Conservation (phyloP, 2,113 vertebrate species). For the Galeopterus variegatus region DNA sequence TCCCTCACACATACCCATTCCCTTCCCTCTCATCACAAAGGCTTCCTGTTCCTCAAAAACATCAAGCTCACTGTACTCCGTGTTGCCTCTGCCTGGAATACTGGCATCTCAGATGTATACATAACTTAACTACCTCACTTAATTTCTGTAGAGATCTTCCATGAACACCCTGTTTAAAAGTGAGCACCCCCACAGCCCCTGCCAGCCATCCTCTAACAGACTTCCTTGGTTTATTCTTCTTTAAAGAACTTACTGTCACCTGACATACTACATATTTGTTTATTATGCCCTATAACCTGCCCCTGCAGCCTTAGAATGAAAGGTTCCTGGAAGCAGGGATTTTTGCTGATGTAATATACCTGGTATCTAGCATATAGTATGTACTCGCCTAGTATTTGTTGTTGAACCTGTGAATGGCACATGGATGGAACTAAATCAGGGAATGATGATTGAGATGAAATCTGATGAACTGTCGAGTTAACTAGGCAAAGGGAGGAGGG, state of each 20-base stretch:
- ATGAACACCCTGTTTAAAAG: slow-evolving; percentile 18
- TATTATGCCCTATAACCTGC: neutral
- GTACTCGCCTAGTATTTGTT: neutral
- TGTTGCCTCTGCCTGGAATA: neutral
- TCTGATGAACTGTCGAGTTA: neutral
- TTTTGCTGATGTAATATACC: neutral
- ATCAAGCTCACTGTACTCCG: neutral
- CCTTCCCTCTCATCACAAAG: neutral
- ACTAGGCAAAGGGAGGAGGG: neutral
- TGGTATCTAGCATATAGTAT: neutral
- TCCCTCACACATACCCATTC: neutral
- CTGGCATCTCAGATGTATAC: neutral
- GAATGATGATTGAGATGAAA: slow-evolving; percentile 9
- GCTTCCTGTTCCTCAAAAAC: neutral
- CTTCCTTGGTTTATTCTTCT: slow-evolving; percentile 4
- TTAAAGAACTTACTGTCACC: neutral
- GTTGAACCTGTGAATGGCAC: neutral
- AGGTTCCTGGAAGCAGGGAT: neutral
- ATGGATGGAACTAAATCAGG: neutral
- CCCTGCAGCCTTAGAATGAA: neutral
- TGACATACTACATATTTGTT: neutral
- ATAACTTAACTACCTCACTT: neutral
- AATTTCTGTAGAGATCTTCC: slow-evolving; percentile 21
- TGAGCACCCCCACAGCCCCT: neutral
- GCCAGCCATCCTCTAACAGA: neutral